Conservation (phyloP, 2,113 vertebrate genomes). For the Oreocharis arfaki region DNA sequence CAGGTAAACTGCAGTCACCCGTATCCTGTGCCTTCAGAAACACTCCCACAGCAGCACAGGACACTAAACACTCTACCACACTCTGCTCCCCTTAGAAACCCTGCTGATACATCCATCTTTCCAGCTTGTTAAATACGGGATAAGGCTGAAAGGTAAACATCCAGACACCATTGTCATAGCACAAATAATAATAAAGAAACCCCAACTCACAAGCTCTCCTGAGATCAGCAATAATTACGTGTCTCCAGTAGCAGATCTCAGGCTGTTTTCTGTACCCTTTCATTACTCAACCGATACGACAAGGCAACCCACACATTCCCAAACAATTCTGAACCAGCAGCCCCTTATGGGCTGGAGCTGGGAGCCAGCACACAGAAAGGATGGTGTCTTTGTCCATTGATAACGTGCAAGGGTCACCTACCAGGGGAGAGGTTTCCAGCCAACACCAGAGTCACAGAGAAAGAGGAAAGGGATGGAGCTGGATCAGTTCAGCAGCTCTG, state of each 20-base stretch:
- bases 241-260: neutral
- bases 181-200: neutral
- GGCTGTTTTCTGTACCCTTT: constrained; percentile 40
- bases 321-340: neutral
- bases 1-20: neutral
- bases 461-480: neutral
- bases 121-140: neutral
- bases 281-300: constrained; percentile 16
- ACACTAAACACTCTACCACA: neutral
- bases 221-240: constrained; percentile 44
- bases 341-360: neutral
- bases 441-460: neutral
- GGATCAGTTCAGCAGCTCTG: neutral
- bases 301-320: neutral
- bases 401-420: neutral
- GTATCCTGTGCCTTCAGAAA: neutral
- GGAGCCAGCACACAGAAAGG: neutral
- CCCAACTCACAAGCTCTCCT: neutral
- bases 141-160: neutral
- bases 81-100: neutral
- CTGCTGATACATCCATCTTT: neutral
- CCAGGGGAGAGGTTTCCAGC: neutral
- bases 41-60: neutral
- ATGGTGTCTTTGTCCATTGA: neutral
- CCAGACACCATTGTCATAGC: neutral